A percentile compares a stretch with the other conserved stretches of the same genome.
phyloP scores from a whole-genome alignment of 2,797 vertebrate species.

The Poeciliopsis infans region DNA sequence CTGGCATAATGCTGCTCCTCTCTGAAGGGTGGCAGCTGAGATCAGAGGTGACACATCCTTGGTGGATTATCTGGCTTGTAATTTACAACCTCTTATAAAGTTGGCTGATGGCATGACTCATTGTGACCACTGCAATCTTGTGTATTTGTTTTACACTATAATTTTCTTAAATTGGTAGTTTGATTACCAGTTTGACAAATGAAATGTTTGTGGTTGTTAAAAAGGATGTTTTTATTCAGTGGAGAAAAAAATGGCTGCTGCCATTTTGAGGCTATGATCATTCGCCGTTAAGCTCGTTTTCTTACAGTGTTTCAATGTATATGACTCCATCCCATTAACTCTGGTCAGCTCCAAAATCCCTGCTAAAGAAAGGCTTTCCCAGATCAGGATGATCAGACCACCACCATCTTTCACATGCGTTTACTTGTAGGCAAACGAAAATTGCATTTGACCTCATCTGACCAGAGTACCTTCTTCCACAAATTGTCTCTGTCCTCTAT shows the following conservation, averaged over 20 bases:
- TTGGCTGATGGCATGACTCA: slow-evolving; percentile 54
- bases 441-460: not conserved
- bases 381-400: not conserved
- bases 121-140: slow-evolving; percentile 56
- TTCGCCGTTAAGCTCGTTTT: slow-evolving; percentile 24
- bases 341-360: not conserved
- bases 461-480: not conserved
- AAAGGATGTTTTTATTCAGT: slow-evolving; percentile 42
- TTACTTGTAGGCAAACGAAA: not conserved
- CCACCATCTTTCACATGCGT: not conserved
- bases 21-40: slow-evolving; percentile 59
- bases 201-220: slow-evolving; percentile 56
- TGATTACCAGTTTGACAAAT: slow-evolving; percentile 68
- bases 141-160: slow-evolving; percentile 51
- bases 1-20: slow-evolving; percentile 58
- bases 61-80: slow-evolving; percentile 66
- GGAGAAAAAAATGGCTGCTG: slow-evolving; percentile 54
- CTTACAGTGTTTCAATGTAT: not conserved
- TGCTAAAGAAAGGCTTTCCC: not conserved
- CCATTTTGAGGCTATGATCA: slow-evolving; percentile 45
- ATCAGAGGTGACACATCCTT: slow-evolving; percentile 70
- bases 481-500: not conserved
- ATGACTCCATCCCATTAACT: not conserved
- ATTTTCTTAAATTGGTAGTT: slow-evolving; percentile 69
- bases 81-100: slow-evolving; percentile 71